Base-by-base conservation (phyloP, 2,888 invertebrate species). In the Teleiodes luculella region DNA sequence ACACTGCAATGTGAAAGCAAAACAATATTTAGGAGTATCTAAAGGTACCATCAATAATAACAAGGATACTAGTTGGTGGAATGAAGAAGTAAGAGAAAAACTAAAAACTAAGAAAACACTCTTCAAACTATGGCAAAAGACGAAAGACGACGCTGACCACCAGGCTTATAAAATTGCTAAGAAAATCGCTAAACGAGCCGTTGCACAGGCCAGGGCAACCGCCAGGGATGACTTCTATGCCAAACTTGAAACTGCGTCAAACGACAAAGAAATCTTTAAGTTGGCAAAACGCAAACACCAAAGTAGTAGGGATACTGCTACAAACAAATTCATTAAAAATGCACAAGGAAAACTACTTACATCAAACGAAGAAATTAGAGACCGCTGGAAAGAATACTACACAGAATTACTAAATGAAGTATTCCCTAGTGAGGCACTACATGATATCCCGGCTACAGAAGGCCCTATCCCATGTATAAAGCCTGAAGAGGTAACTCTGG, bases 101-200 rank as follows among this genome's bases (percentile, higher is more conserved):
- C 6, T 57, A n/a, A 28, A 45, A 46, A 53, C 50, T n/a, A 59
- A 59, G 45, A 55, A 52, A 53, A 37, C 37, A 6, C 39, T 52
- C 45, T 59, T 59, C 43, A 59, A 59, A 52, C 10, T 36, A 36
- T 59, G 54, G 59, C 59, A 57, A 52, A 30, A 55, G 46, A 55
- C 55, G 8, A 33, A 47, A 39, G 14, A 30, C n/a, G 59, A 52
- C n/a, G 51, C 30, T 11, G 59, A 56, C 50, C 53, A 10, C 20
- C 10, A 47, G n/a, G 41, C 18, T n/a, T 57, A 58, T 50, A 56
- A 53, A 28, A 36, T n/a, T 24, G 35, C 46, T 36, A 54, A 56
- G 37, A 52, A 53, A 49, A 41, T 41, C 11, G 49, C 57, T 30
- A 57, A 57, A 36, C 46, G 52, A 36, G 46, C 36, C 16, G 53